phyloP scores from a whole-genome alignment of 2,888 invertebrate genomes.

The Tyria jacobaeae region DNA sequence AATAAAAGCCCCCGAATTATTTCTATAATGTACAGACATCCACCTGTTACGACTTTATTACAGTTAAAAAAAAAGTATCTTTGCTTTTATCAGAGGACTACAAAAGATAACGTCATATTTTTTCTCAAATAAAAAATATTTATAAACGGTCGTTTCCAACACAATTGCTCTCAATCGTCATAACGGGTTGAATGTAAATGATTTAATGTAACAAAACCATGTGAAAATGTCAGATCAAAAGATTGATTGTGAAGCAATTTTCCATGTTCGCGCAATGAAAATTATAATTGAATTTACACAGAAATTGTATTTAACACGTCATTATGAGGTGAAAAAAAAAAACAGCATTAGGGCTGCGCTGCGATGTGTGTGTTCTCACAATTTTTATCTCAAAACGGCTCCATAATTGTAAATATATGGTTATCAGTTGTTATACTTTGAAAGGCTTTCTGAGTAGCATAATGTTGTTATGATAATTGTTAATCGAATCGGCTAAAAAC shows the following conservation, averaged over 20 bases:
- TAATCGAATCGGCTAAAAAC: too few relatives aligned
- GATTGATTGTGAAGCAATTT: conserved; percentile 65
- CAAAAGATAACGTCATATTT: too few relatives aligned
- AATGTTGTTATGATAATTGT: not conserved
- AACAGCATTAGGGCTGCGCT: conserved; percentile 56
- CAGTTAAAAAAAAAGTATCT: too few relatives aligned
- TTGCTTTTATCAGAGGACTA: too few relatives aligned
- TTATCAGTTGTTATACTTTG: not conserved
- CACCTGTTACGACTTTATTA: too few relatives aligned
- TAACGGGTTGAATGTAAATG: conserved; percentile 34
- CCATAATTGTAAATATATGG: not conserved
- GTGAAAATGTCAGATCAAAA: conserved; percentile 58
- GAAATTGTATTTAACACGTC: conserved; percentile 68
- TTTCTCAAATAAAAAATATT: not conserved
- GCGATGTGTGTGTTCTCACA: not conserved
- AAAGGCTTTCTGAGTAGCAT: not conserved
- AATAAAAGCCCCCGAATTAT: too few relatives aligned
- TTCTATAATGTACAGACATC: too few relatives aligned
- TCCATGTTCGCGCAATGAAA: conserved; percentile 61
- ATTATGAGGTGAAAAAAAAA: conserved; percentile 68
- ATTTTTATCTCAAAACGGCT: not conserved
- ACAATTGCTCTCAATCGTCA: conserved; percentile 31
- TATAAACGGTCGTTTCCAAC: conserved; percentile 2
- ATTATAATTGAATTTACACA: conserved; percentile 68
- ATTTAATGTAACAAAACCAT: conserved; percentile 56